Percentiles rank a stretch among this genome's conserved stretches.
Evolutionary conservation across 2,888 invertebrate species (phyloP).

Genomic region (Calameuta filiformis): DNA sequence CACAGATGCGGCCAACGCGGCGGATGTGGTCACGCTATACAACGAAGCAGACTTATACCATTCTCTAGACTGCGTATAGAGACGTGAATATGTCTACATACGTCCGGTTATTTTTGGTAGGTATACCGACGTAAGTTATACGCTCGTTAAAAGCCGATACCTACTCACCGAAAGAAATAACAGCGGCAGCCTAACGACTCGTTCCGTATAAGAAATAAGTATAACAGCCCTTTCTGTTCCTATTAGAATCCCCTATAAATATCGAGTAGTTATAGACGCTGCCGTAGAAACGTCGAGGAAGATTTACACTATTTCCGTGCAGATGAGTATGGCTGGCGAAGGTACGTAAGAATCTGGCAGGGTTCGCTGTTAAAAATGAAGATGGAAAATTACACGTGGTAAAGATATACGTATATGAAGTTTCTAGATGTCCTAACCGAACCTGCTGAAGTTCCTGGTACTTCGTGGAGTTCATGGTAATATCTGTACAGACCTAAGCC

Average conservation of each 20-base stretch:
- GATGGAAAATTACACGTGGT: background rate
- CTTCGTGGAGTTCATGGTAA: background rate
- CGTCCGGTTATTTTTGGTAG: slow-evolving; percentile 45
- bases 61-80: slow-evolving; percentile 22
- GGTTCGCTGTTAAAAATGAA: background rate
- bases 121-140: slow-evolving; percentile 26
- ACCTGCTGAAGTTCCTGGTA: background rate
- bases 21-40: slow-evolving; percentile 52
- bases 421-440: background rate
- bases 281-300: background rate
- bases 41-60: slow-evolving; percentile 30
- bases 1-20: slow-evolving; percentile 51
- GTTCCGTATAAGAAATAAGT: slow-evolving; percentile 21
- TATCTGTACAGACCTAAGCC: background rate
- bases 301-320: background rate
- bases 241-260: background rate
- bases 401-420: background rate
- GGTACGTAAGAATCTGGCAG: background rate
- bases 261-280: background rate
- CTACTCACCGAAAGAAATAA: slow-evolving; percentile 16
- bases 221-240: background rate
- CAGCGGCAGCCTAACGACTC: slow-evolving; percentile 18
- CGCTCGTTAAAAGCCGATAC: slow-evolving; percentile 6
- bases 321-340: background rate
- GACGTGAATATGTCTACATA: slow-evolving; percentile 33